A percentile compares a stretch with the other conserved stretches of the same genome.
phyloP scores from a whole-genome alignment of 2,113 vertebrate genomes.

The Monarcha castaneiventris region DNA sequence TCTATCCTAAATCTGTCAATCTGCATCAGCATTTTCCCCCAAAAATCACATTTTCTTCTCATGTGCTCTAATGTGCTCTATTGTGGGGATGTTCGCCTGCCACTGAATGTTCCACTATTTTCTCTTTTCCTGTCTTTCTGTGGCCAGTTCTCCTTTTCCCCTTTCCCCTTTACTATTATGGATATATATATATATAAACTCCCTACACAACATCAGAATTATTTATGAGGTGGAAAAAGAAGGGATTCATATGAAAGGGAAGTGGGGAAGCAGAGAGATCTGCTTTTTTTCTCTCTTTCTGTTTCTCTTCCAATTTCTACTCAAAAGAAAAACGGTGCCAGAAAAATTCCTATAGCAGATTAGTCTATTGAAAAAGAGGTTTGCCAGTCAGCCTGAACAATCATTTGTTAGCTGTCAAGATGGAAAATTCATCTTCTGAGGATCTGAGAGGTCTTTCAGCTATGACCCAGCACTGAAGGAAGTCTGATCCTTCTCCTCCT shows the following conservation, averaged over 20 bases:
- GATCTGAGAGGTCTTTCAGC: neutral
- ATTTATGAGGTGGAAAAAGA: neutral
- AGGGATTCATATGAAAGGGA: neutral
- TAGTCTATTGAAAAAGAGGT: neutral
- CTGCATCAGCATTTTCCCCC: neutral
- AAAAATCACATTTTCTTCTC: neutral
- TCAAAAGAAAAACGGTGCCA: neutral
- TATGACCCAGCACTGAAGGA: neutral
- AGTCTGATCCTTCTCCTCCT: conserved; percentile 5
- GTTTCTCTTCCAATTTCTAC: neutral
- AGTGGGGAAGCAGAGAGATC: neutral
- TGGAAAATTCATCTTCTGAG: neutral
- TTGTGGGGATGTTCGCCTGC: neutral
- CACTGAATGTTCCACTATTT: neutral
- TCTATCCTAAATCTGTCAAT: neutral
- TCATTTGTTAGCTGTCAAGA: neutral
- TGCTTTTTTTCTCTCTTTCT: neutral
- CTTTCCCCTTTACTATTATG: neutral
- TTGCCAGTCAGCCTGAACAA: neutral
- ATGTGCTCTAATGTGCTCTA: neutral
- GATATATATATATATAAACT: neutral
- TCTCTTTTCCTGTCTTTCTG: neutral
- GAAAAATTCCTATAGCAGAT: neutral
- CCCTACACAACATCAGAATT: neutral
- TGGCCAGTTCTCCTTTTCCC: neutral